Evolutionary conservation across 2,113 vertebrate species (phyloP).

Genomic region (Pelecanoides urinatrix): DNA sequence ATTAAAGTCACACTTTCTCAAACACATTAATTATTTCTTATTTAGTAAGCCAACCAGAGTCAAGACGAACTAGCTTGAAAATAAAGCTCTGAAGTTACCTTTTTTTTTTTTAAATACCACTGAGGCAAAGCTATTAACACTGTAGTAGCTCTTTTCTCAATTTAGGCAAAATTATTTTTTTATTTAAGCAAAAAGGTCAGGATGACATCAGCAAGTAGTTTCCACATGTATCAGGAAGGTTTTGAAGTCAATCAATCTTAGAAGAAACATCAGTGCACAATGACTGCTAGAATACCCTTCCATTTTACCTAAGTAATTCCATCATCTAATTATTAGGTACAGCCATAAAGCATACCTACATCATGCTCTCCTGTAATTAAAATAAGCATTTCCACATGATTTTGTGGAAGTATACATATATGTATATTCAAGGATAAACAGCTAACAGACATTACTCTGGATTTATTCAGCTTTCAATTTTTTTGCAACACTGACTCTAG

Average conservation of each 20-base stretch:
- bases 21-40: not conserved
- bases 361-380: not conserved
- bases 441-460: not conserved
- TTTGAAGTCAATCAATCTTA: not conserved
- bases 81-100: not conserved
- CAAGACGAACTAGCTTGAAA: not conserved
- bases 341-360: not conserved
- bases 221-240: not conserved
- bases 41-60: not conserved
- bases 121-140: not conserved
- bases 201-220: not conserved
- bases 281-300: not conserved
- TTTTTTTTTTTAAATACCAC: not conserved
- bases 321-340: not conserved
- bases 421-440: not conserved
- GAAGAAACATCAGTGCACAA: not conserved
- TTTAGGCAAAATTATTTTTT: not conserved
- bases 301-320: not conserved
- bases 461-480: not conserved
- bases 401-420: not conserved
- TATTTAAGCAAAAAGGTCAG: not conserved
- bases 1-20: not conserved
- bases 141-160: not conserved
- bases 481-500: not conserved
- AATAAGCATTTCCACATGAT: not conserved